Evolutionary conservation across 1,140 invertebrate species (phyloP).

Genomic region (Anagrus nilaparvatae): DNA sequence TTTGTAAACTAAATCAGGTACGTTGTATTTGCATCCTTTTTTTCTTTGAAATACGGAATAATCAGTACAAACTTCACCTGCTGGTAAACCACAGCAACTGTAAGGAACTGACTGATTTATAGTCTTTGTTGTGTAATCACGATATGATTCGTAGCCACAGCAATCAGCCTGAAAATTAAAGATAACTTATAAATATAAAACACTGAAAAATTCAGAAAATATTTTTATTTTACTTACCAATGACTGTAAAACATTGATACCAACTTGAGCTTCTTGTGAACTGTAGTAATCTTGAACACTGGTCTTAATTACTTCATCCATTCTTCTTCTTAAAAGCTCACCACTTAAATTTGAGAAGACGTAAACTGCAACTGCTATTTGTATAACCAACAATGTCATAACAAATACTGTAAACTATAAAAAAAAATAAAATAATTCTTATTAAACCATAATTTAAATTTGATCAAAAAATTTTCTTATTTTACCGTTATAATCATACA

Average conservation of each 20-base stretch:
- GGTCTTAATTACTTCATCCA: slow-evolving; percentile 14
- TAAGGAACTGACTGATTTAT: slow-evolving; percentile 35
- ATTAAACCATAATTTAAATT: too few relatives aligned
- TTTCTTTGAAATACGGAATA: too few relatives aligned
- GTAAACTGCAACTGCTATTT: slow-evolving; percentile 50
- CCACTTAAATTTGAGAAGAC: slow-evolving; percentile 41
- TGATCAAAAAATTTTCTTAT: slow-evolving; percentile 9
- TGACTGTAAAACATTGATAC: slow-evolving; percentile 35
- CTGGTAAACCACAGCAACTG: slow-evolving; percentile 20
- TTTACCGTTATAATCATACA: slow-evolving; percentile 69
- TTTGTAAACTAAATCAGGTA: slow-evolving; percentile 39
- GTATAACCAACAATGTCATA: slow-evolving; percentile 51
- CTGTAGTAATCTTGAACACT: slow-evolving; percentile 35
- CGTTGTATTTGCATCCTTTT: slow-evolving; percentile 37
- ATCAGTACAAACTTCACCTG: neutral
- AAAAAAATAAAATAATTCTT: too few relatives aligned
- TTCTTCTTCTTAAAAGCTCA: slow-evolving; percentile 5
- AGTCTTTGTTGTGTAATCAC: slow-evolving; percentile 35
- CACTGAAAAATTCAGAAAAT: neutral
- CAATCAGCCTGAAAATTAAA: slow-evolving; percentile 50
- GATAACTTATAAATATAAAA: neutral
- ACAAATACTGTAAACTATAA: slow-evolving; percentile 54
- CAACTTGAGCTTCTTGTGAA: slow-evolving; percentile 21
- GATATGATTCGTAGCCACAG: slow-evolving; percentile 45
- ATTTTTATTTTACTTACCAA: slow-evolving; percentile 20